Evolutionary conservation across 2,113 vertebrate species (phyloP), one percentile per base, ranked within the genome.

Genomic region (Eulemur macaco): DNA sequence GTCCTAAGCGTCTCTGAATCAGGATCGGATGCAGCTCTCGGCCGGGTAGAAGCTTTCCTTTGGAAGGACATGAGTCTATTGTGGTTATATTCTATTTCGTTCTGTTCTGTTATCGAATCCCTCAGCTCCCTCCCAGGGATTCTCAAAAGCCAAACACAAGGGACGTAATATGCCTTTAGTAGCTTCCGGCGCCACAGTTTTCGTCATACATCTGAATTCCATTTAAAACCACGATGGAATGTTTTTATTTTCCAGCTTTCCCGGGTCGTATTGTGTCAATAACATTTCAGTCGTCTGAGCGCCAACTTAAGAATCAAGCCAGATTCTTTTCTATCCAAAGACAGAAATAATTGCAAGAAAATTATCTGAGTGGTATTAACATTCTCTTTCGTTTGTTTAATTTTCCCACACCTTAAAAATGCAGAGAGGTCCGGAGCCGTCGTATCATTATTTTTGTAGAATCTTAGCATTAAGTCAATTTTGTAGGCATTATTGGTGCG

Each of bases 1-100:
- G 91, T 86, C 78, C 63, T 95, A 89, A 96, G 96, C 96, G 78
- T 78, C 78, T 92, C 85, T 90, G 96, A 94, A 84, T 95, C 86
- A 56, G 86, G 93, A 80, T 29, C 73, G 7, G 11, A 34, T 37
- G 69, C 84, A 76, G 56, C 77, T 73, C 54, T 7, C 37, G 8
- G 45, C 89, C 4, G 78, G 52, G 45, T 54, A 50, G 34, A 88
- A 88, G 86, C 63, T 92, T 78, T 85, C 42, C 91, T 58, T 37
- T 39, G n/a, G 52, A 86, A 50, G 1, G 2, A 27, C 25, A 17
- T 37, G 47, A 95, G 63, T 80, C 86, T 58, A 23, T 54, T 42
- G 31, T 91, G 54, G 58, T 56, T n/a, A 39, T 54, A 31, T 17
- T 78, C 78, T 82, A n/a, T 42, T 50, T 90, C 42, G 58, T 39